Percentiles rank a stretch among this genome's conserved stretches.
Evolutionary conservation across 2,113 vertebrate genomes (phyloP).

Genomic region (Myrmecobius fasciatus): DNA sequence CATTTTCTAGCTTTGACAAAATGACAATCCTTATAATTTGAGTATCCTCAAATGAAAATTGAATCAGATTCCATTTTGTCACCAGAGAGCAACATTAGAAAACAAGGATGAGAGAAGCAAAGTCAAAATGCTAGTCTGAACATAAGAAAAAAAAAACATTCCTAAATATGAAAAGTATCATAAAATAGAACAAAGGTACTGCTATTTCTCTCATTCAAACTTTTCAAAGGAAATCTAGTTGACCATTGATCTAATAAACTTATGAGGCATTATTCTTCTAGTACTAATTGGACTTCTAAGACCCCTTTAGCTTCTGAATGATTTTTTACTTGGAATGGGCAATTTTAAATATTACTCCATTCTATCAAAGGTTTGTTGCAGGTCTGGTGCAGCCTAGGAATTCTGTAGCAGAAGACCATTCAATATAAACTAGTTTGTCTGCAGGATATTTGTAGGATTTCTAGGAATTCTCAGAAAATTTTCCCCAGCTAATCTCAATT

Average conservation of each 20-base stretch:
- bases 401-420: neutral
- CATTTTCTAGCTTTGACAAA: neutral
- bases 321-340: neutral
- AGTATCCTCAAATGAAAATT: neutral
- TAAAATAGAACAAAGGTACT: neutral
- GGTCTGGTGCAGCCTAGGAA: neutral
- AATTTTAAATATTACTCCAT: neutral
- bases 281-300: neutral
- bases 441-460: neutral
- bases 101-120: neutral
- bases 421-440: neutral
- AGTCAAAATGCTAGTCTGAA: neutral
- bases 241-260: neutral
- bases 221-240: neutral
- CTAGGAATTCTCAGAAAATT: neutral
- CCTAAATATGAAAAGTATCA: neutral
- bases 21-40: neutral
- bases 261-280: neutral
- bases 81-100: neutral
- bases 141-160: neutral
- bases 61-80: neutral
- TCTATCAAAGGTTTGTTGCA: neutral
- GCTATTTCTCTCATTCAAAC: neutral
- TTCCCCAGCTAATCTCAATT: conserved; percentile 14
- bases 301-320: neutral